phyloP scores from a whole-genome alignment of 2,888 invertebrate species.

The Pterostichus madidus region DNA sequence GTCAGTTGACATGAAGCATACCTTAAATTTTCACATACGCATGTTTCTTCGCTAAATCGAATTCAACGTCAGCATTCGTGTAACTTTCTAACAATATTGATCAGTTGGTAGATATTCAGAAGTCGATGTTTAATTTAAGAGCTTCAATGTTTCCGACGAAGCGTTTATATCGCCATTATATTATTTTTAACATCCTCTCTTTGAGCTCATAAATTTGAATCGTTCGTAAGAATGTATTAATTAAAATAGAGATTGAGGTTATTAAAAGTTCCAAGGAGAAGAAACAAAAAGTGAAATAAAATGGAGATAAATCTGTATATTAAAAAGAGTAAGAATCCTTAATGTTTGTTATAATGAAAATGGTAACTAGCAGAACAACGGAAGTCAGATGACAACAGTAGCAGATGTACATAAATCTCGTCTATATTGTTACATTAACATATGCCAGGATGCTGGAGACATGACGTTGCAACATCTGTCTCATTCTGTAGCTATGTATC shows the following conservation, averaged over 20 bases:
- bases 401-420: conserved; percentile 39
- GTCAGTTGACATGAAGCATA: no score
- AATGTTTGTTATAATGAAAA: conserved; percentile 3
- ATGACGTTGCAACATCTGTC: conserved; percentile 36
- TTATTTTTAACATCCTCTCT: conserved; percentile 19
- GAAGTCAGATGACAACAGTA: conserved; percentile 27
- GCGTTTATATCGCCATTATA: not conserved
- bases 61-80: not conserved
- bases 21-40: no score
- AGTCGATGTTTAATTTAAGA: conserved; percentile 42
- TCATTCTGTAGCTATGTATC: conserved; percentile 6
- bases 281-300: conserved; percentile 2
- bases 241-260: conserved; percentile 32
- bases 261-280: conserved; percentile 6
- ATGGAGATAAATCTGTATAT: no score
- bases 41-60: no score
- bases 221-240: conserved; percentile 37
- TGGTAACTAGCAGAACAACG: conserved; percentile 21
- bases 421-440: conserved; percentile 39
- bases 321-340: no score
- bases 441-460: conserved; percentile 44
- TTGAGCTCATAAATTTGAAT: conserved; percentile 43
- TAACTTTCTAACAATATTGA: conserved; percentile 17
- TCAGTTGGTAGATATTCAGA: not conserved
- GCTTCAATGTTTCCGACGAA: not conserved